phyloP scores from a whole-genome alignment of 1,140 invertebrate species.

The Drosophila setifemur region DNA sequence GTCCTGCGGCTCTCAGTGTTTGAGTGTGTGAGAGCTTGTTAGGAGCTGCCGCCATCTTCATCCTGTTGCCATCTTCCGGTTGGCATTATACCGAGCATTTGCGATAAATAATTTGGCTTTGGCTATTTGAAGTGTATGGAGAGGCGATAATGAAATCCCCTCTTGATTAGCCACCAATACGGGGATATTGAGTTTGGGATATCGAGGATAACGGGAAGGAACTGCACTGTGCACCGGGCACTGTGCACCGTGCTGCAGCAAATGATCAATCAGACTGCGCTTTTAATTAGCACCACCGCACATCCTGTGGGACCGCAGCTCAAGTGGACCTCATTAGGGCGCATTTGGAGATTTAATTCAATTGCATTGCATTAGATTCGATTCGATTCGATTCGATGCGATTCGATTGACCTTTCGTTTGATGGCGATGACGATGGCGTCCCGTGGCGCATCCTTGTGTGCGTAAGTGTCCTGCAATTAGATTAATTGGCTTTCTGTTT shows the following conservation, averaged over 20 bases:
- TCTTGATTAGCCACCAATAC: slow-evolving; percentile 67
- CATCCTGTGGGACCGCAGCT: slow-evolving; percentile 23
- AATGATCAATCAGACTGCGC: slow-evolving; percentile 45
- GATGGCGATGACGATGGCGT: background rate
- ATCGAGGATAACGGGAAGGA: slow-evolving; percentile 1
- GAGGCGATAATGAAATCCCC: slow-evolving; percentile 60
- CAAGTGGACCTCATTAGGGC: slow-evolving; percentile 63
- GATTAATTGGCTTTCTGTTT: slow-evolving; percentile 65
- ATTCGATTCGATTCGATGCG: slow-evolving; percentile 54
- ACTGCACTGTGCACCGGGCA: no score
- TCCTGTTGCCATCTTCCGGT: slow-evolving; percentile 62
- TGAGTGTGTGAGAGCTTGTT: slow-evolving; percentile 45
- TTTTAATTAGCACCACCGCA: slow-evolving; percentile 41
- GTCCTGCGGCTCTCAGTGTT: slow-evolving; percentile 12
- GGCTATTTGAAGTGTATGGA: slow-evolving; percentile 59
- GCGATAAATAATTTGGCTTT: slow-evolving; percentile 59
- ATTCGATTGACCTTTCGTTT: slow-evolving; percentile 48
- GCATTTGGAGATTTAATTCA: slow-evolving; percentile 66
- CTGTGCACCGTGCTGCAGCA: background rate
- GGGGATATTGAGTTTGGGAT: no score
- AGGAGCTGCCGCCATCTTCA: slow-evolving; percentile 52
- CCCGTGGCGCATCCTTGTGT: slow-evolving; percentile 1
- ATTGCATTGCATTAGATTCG: slow-evolving; percentile 55
- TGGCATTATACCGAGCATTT: slow-evolving; percentile 64
- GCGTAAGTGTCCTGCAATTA: slow-evolving; percentile 52